A percentile compares a stretch with the other conserved stretches of the same genome.
Evolutionary conservation across 2,888 invertebrate genomes (phyloP).

Genomic region (Zygogramma bicolorata): DNA sequence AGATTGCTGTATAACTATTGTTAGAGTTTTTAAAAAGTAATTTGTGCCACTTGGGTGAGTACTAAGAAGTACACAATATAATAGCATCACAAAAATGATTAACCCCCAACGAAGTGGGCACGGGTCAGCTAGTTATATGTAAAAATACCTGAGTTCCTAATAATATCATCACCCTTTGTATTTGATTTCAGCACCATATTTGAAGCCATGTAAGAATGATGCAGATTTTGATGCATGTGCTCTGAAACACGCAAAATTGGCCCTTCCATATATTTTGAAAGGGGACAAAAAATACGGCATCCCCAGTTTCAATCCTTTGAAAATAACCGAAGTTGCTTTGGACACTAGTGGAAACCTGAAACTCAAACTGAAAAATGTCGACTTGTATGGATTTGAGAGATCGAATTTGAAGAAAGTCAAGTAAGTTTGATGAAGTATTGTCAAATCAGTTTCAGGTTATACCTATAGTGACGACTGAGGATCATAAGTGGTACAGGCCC

Average conservation of each 20-base stretch:
- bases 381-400: not conserved
- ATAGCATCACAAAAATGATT: no score
- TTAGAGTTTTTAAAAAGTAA: no score
- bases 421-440: not conserved
- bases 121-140: no score
- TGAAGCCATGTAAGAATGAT: not conserved
- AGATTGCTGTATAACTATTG: no score
- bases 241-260: not conserved
- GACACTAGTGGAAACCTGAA: not conserved
- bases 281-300: not conserved
- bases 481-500: no score
- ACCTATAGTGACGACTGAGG: no score
- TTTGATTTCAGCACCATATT: not conserved
- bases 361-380: not conserved
- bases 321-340: not conserved
- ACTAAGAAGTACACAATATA: no score
- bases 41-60: no score
- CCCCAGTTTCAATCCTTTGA: not conserved
- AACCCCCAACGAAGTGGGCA: no score
- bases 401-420: not conserved
- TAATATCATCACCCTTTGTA: no score
- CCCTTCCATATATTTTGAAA: not conserved
- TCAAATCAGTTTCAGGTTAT: not conserved
- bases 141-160: no score
- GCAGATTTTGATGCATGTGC: not conserved